Evolutionary conservation across 2,113 vertebrate species (phyloP).

Genomic region (Tupaia chinensis): DNA sequence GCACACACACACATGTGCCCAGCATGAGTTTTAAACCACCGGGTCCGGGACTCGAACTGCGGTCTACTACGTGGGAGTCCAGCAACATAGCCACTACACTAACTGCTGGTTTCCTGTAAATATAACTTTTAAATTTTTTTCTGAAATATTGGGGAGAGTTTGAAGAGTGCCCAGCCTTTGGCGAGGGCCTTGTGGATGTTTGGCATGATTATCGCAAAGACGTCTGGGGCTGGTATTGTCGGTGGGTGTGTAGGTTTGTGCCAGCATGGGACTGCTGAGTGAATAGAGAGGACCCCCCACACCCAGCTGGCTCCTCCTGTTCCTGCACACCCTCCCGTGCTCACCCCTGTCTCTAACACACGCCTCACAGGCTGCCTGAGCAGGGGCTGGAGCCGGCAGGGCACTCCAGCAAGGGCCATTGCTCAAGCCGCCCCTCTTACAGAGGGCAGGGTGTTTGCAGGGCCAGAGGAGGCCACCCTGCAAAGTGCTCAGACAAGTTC

Average conservation of each 20-base stretch:
- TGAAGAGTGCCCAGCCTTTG: not conserved
- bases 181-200: accelerated
- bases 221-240: not conserved
- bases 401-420: not conserved
- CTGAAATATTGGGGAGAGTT: not conserved
- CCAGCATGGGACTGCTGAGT: not conserved
- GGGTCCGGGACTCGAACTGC: too few relatives aligned
- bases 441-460: not conserved
- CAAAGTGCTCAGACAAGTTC: not conserved
- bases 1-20: too few relatives aligned
- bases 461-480: too few relatives aligned
- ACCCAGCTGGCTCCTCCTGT: not conserved
- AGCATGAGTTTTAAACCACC: too few relatives aligned
- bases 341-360: not conserved
- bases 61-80: too few relatives aligned
- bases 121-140: not conserved
- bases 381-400: accelerated
- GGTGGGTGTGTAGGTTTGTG: not conserved
- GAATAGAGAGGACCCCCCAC: not conserved
- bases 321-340: not conserved
- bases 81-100: too few relatives aligned
- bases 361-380: accelerated
- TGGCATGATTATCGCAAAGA: not conserved
- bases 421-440: not conserved
- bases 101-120: too few relatives aligned